Conservation (phyloP, 2,113 vertebrate genomes). For the Seriola aureovittata region DNA sequence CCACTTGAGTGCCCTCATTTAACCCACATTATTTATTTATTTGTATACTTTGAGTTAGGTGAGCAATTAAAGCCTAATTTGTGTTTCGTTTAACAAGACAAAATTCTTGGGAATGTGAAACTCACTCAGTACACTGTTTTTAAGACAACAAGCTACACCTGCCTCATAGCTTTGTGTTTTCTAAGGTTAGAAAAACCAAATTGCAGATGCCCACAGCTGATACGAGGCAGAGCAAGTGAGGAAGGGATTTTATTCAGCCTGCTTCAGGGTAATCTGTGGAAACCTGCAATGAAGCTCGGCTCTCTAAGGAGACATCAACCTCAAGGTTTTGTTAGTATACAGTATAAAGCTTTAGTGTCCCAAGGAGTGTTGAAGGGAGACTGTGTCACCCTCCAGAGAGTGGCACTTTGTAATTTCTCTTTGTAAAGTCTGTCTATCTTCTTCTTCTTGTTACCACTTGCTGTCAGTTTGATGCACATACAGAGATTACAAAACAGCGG, state of each 20-base stretch:
- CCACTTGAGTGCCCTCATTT: constrained; percentile 40
- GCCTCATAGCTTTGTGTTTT: background rate
- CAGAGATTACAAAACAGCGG: background rate
- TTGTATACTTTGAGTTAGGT: constrained; percentile 26
- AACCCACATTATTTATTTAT: constrained; percentile 6
- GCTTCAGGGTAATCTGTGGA: constrained; percentile 40
- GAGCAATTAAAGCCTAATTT: constrained; percentile 17
- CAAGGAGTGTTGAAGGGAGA: constrained; percentile 8
- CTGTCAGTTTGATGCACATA: constrained; percentile 11
- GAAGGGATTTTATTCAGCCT: constrained; percentile 24
- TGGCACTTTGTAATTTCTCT: no score
- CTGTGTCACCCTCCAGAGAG: background rate
- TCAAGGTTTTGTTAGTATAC: constrained; percentile 5
- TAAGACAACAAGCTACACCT: background rate
- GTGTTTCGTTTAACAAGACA: constrained; percentile 13
- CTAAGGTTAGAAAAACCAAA: background rate
- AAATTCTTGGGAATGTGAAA: background rate
- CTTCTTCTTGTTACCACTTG: constrained; percentile 7
- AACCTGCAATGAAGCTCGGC: constrained; percentile 11
- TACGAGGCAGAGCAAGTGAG: constrained; percentile 1
- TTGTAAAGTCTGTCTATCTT: background rate
- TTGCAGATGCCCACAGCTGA: constrained; percentile 18
- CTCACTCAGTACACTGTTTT: background rate
- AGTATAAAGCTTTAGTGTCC: constrained; percentile 11
- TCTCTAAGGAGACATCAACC: constrained; percentile 20